Evolutionary conservation across 2,888 invertebrate species (phyloP).

Genomic region (Syritta pipiens): DNA sequence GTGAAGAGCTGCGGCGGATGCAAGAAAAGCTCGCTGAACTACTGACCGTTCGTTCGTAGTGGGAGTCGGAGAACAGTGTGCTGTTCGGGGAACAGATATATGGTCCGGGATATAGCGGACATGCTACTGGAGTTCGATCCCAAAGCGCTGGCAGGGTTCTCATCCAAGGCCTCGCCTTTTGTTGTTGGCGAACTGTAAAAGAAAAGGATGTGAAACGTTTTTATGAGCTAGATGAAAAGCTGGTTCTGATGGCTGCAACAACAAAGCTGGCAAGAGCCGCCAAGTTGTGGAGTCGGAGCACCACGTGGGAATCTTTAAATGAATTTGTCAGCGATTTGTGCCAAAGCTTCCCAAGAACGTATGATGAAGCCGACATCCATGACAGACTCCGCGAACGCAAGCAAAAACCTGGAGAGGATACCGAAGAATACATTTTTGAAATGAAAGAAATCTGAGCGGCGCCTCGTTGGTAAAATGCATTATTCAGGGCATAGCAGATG

Average conservation of each 20-base stretch:
- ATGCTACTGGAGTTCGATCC: background rate
- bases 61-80: background rate
- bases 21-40: constrained; percentile 1
- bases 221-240: constrained; percentile 7
- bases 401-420: background rate
- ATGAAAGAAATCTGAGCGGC: too few relatives aligned
- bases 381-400: background rate
- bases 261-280: background rate
- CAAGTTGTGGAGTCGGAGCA: background rate
- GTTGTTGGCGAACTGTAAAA: too few relatives aligned
- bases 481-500: background rate
- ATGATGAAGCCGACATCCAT: constrained; percentile 14
- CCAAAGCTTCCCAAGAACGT: background rate
- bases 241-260: constrained; percentile 7
- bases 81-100: background rate
- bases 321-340: constrained; percentile 15
- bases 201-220: constrained; percentile 8
- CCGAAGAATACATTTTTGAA: background rate
- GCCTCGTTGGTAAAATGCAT: background rate
- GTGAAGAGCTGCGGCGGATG: background rate
- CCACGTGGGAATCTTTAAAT: background rate
- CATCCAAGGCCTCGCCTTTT: background rate
- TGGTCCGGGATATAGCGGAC: background rate
- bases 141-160: background rate
- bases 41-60: background rate